phyloP scores from a whole-genome alignment of 1,140 invertebrate species.

The Drosophila trapezifrons region DNA sequence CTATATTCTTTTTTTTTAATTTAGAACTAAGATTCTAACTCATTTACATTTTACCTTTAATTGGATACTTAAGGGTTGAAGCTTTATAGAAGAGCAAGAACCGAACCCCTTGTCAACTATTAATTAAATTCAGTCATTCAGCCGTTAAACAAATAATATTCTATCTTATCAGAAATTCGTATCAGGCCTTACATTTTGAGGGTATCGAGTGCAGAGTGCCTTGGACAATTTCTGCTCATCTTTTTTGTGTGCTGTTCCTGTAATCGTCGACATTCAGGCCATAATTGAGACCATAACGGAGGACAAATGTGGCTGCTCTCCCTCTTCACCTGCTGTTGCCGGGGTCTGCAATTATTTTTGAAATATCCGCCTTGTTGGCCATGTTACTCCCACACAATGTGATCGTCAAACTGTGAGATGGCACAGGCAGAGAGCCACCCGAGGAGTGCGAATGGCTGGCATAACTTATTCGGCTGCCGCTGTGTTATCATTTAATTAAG shows the following conservation, averaged over 20 bases:
- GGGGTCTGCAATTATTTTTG: constrained; percentile 31
- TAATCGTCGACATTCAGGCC: constrained; percentile 33
- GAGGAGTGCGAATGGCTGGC: constrained; percentile 55
- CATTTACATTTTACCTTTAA: too few relatives aligned
- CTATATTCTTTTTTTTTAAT: too few relatives aligned
- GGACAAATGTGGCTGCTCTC: constrained; percentile 11
- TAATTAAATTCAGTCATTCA: not conserved
- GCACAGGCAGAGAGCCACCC: constrained; percentile 13
- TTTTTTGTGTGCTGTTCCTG: constrained; percentile 7
- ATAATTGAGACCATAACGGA: constrained; percentile 28
- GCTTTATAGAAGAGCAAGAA: too few relatives aligned
- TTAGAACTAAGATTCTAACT: too few relatives aligned
- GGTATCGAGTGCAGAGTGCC: not conserved
- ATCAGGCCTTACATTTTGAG: not conserved
- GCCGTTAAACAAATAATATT: not conserved
- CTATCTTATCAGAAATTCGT: not conserved
- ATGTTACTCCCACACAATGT: constrained; percentile 39
- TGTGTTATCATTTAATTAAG: constrained; percentile 81
- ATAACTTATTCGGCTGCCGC: constrained; percentile 68
- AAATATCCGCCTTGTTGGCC: constrained; percentile 28
- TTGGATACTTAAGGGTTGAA: too few relatives aligned
- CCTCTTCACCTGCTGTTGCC: constrained; percentile 30
- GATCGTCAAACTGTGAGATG: constrained; percentile 30
- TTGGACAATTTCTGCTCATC: constrained; percentile 9
- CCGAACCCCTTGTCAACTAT: too few relatives aligned